Base-by-base conservation (phyloP, 30 jellyfish, hydroid and myxozoan genomes). In the Turritopsis rubra region DNA sequence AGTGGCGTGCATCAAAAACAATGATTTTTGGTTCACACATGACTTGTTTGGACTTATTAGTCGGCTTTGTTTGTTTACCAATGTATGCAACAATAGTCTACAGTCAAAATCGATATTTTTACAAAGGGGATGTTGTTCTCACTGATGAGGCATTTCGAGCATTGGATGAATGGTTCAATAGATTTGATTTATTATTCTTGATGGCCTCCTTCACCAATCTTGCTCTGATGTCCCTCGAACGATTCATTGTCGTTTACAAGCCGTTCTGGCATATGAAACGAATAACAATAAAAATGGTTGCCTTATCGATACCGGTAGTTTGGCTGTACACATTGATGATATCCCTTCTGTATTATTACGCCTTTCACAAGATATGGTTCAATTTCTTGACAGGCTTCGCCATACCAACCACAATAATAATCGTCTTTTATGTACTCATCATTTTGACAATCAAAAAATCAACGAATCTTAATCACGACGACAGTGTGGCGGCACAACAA, bases 221-320 rank as follows among this genome's bases (percentile, higher is more conserved):
- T 53, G 85, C 85, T 60, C 8, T 77, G 20, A 29, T 77, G 1
- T 77, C 85, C 28, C 52, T 29, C 52, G 85, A 77, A 52, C 41
- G 85, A 27, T 77, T 60, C 28, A 0, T 77, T 29, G 85, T 60
- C 7, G 71, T 77, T 77, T 30, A 26, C 30, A 77, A 77, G 71
- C 85, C 85, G 27, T 77, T 77, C 72, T 77, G 71, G 71, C 85
- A 77, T 23, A 29, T 77, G 71, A 1, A 52, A 29, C 29, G 28
- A 13, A 60, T 77, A 18, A 77, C 85, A 8, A 19, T 21, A 13
- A 29, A 18, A 29, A 77, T 22, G 72, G n/a, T 53, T 60, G 53
- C 53, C 28, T 77, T 25, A 53, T 77, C 85, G 66, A 23, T 77
- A 7, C 73, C 85, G 71, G 66, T 27, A 22, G 72, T 77, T 29